These are phyloP conservation scores for Dysidea cf. avara DNA, from an alignment of 37 sponge, comb jelly and placozoan species.

Conservation along the genomic window DNA sequence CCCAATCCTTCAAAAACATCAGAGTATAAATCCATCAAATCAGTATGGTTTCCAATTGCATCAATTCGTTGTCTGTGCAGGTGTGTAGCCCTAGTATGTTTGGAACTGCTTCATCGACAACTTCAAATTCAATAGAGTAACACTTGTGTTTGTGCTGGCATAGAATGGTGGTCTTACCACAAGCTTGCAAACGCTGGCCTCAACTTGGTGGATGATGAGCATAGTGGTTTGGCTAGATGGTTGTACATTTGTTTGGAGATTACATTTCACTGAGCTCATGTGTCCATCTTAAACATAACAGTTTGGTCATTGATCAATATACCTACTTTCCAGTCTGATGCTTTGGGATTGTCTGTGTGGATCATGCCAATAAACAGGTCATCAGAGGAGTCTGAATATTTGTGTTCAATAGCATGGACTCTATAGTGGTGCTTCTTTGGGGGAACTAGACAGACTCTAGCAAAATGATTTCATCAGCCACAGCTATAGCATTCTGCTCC, in stretches of 20 bases:
- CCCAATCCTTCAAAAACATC: slow-evolving; percentile 28
- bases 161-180: background rate
- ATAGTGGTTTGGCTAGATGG: background rate
- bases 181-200: slow-evolving; percentile 10
- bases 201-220: slow-evolving; percentile 10
- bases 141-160: slow-evolving; percentile 26
- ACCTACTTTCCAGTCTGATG: background rate
- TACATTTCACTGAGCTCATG: slow-evolving; percentile 44
- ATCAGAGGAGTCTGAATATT: too few relatives aligned
- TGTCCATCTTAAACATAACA: slow-evolving; percentile 25
- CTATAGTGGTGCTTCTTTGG: too few relatives aligned
- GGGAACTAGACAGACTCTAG: slow-evolving; percentile 26
- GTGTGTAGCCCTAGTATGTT: slow-evolving; percentile 14
- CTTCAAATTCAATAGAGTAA: slow-evolving; percentile 2
- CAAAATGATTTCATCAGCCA: slow-evolving; percentile 24
- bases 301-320: background rate
- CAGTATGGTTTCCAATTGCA: background rate
- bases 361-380: too few relatives aligned
- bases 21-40: slow-evolving; percentile 19
- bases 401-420: too few relatives aligned
- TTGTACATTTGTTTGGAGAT: slow-evolving; percentile 17
- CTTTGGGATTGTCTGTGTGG: too few relatives aligned
- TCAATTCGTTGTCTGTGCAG: slow-evolving; percentile 9
- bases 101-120: slow-evolving; percentile 10
- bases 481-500: slow-evolving; percentile 34